Percentiles rank a stretch among this genome's conserved stretches.
These are phyloP conservation scores for Scleropages formosus DNA, from an alignment of 2,797 vertebrate genomes.

Conservation along the genomic window DNA sequence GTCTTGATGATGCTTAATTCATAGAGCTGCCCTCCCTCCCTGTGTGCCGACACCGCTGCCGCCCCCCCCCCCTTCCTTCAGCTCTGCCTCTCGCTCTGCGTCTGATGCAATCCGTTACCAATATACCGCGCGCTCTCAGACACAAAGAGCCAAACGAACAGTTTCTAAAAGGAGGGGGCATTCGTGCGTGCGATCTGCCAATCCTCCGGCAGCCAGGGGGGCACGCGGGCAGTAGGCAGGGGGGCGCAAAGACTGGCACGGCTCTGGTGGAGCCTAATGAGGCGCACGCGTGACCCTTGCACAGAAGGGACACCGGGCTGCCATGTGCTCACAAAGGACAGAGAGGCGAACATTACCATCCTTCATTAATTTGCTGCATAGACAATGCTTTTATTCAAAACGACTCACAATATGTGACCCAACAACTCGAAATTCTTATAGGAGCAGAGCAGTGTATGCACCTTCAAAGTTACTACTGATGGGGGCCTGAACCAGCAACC, in stretches of 20 bases:
- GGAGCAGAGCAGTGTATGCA: too few species aligned
- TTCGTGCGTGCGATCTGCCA: conserved; percentile 59
- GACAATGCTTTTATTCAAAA: too few species aligned
- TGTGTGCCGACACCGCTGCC: conserved; percentile 39
- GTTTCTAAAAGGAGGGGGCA: conserved; percentile 38
- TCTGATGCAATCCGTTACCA: conserved; percentile 76
- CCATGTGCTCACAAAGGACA: too few species aligned
- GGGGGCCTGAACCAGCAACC: too few species aligned
- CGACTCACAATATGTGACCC: too few species aligned
- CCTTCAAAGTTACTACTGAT: too few species aligned
- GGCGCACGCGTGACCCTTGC: not conserved
- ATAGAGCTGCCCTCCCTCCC: conserved; percentile 44
- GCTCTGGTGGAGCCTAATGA: conserved; percentile 21
- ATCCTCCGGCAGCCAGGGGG: conserved; percentile 49
- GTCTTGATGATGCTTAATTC: conserved; percentile 68
- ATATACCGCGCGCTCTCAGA: conserved; percentile 65
- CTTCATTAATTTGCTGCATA: too few species aligned
- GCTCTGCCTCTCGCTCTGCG: conserved; percentile 48
- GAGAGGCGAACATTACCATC: too few species aligned
- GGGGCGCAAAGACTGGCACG: too few species aligned
- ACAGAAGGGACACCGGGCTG: too few species aligned
- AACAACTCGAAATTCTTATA: too few species aligned
- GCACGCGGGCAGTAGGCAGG: too few species aligned
- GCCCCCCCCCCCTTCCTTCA: conserved; percentile 35
- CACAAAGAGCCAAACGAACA: conserved; percentile 61